Percentiles rank a stretch among this genome's conserved stretches.
Conservation (phyloP, 2,888 invertebrate species). For the Azorinus chamasolen region DNA sequence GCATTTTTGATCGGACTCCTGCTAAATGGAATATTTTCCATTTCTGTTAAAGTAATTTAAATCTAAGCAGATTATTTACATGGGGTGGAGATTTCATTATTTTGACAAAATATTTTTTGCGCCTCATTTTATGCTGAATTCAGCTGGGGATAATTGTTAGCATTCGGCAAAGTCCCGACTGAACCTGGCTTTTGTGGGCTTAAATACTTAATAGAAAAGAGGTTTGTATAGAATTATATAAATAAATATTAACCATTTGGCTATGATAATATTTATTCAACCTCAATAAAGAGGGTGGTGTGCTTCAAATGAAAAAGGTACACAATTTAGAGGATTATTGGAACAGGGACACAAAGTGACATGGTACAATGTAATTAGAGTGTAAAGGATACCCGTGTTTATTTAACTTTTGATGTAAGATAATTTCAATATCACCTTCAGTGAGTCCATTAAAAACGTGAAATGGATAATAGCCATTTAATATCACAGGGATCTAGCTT, state of each 20-base stretch:
- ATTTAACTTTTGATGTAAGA: slow-evolving; percentile 53
- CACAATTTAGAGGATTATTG: slow-evolving; percentile 35
- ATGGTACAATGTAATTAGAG: slow-evolving; percentile 32
- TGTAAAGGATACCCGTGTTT: slow-evolving; percentile 53
- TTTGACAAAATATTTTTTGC: slow-evolving; percentile 47
- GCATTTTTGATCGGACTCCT: no score
- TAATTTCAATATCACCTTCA: slow-evolving; percentile 45
- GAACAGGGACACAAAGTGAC: slow-evolving; percentile 30
- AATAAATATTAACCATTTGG: slow-evolving; percentile 40
- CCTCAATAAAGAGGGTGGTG: slow-evolving; percentile 25
- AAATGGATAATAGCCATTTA: slow-evolving; percentile 38
- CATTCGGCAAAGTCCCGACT: slow-evolving; percentile 1
- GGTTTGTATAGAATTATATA: slow-evolving; percentile 44
- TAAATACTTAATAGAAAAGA: background rate
- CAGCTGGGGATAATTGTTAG: slow-evolving; percentile 40
- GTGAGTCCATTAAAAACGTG: slow-evolving; percentile 50
- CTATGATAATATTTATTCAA: slow-evolving; percentile 57
- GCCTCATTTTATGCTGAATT: slow-evolving; percentile 45
- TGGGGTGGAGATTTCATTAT: slow-evolving; percentile 60
- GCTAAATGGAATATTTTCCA: slow-evolving; percentile 40
- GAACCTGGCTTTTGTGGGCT: no score
- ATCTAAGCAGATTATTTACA: slow-evolving; percentile 59
- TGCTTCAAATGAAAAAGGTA: slow-evolving; percentile 25
- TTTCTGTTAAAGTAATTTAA: slow-evolving; percentile 56
- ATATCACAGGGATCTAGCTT: slow-evolving; percentile 21